These are phyloP conservation scores for Myanophis thanlyinensis DNA, from an alignment of 2,113 vertebrate species.

Conservation along the genomic window DNA sequence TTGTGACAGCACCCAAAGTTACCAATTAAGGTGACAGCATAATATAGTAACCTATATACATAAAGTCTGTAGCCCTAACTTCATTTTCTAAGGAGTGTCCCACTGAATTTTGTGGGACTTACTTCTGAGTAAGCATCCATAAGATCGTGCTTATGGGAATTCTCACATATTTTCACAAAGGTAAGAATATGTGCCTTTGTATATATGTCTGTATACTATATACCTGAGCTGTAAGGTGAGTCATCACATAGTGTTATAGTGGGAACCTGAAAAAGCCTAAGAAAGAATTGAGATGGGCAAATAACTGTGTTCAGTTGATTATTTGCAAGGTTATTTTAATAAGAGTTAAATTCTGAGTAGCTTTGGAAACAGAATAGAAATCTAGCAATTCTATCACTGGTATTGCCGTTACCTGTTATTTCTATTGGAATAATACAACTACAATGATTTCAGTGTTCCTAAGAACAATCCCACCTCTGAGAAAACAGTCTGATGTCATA, in stretches of 20 bases:
- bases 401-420: neutral
- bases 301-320: neutral
- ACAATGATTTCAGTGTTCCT: neutral
- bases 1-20: neutral
- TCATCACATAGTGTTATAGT: neutral
- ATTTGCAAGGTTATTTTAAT: neutral
- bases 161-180: neutral
- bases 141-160: neutral
- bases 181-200: too few species aligned
- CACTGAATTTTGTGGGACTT: neutral
- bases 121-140: neutral
- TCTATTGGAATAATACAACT: neutral
- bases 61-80: neutral
- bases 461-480: neutral
- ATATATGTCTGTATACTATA: neutral
- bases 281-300: neutral
- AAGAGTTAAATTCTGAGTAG: neutral
- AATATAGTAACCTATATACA: neutral
- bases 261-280: neutral
- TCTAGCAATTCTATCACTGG: neutral
- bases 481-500: neutral
- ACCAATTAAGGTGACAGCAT: constrained; percentile 3
- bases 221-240: neutral
- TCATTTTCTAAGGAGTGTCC: neutral
- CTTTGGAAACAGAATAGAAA: neutral